A percentile compares a stretch with the other conserved stretches of the same genome.
Evolutionary conservation across 2,113 vertebrate genomes (phyloP).

Genomic region (Ellobius talpinus): DNA sequence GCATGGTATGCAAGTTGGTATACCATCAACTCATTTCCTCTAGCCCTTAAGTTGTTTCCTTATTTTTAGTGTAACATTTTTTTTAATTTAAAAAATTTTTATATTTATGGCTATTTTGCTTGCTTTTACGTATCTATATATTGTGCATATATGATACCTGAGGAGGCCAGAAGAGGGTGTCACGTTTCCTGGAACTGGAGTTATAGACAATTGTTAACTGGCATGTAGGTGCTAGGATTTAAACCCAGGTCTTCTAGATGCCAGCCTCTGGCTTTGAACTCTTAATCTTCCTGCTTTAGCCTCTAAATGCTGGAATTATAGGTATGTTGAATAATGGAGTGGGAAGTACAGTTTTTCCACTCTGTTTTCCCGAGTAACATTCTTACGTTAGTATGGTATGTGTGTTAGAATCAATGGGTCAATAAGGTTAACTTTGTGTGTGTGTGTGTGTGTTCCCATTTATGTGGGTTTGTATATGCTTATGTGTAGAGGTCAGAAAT

Average conservation of each 20-base stretch:
- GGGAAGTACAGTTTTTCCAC: not conserved
- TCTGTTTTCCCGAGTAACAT: not conserved
- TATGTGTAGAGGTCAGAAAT: not conserved
- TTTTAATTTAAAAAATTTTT: not conserved
- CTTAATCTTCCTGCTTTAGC: not conserved
- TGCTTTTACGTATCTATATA: not conserved
- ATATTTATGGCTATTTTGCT: not conserved
- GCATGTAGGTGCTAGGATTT: not conserved
- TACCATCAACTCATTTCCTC: not conserved
- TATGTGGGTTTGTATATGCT: not conserved
- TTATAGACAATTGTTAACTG: not conserved
- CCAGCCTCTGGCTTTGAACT: not conserved
- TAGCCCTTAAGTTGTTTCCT: not conserved
- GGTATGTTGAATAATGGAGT: not conserved
- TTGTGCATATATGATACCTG: not conserved
- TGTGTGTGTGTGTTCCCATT: not conserved
- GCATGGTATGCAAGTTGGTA: not conserved
- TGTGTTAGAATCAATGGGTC: not conserved
- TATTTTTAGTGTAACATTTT: not conserved
- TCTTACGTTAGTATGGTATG: not conserved
- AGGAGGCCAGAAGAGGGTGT: not conserved
- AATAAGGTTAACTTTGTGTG: not conserved
- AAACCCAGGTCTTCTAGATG: not conserved
- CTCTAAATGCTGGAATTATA: not conserved
- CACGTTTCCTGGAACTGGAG: not conserved